phyloP scores from a whole-genome alignment of 2,797 vertebrate species.

The Macropodus opercularis region DNA sequence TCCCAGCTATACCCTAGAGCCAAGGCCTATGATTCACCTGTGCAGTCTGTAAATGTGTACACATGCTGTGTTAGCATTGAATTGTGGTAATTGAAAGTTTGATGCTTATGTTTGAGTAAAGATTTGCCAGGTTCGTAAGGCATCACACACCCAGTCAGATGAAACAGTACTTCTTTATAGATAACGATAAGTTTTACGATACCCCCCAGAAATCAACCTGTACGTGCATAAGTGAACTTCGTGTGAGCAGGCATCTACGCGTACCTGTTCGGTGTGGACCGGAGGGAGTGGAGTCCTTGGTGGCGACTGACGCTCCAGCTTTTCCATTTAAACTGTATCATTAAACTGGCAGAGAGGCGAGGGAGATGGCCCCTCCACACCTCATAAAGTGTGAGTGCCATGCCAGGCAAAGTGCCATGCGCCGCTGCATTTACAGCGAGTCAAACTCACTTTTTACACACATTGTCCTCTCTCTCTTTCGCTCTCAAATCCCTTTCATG shows the following conservation, averaged over 20 bases:
- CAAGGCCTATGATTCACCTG: slow-evolving; percentile 51
- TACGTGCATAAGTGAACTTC: too few species aligned
- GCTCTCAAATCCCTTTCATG: slow-evolving; percentile 62
- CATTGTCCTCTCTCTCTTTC: slow-evolving; percentile 54
- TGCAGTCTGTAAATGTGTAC: slow-evolving; percentile 22
- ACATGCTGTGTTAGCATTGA: neutral
- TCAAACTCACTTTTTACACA: slow-evolving; percentile 70
- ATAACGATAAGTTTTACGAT: too few species aligned
- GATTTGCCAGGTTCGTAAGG: too few species aligned
- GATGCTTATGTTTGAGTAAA: too few species aligned
- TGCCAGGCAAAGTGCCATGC: slow-evolving; percentile 69
- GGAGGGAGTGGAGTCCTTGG: slow-evolving; percentile 76
- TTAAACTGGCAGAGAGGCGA: slow-evolving; percentile 74
- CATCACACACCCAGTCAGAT: too few species aligned
- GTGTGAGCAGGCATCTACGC: too few species aligned
- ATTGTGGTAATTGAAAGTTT: too few species aligned
- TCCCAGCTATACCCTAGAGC: slow-evolving; percentile 24
- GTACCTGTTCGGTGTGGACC: too few species aligned
- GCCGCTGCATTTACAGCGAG: slow-evolving; percentile 70
- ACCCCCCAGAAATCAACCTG: too few species aligned
- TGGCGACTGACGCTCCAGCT: slow-evolving; percentile 73
- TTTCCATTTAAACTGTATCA: slow-evolving; percentile 80
- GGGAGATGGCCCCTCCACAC: slow-evolving; percentile 76
- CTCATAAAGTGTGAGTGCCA: slow-evolving; percentile 81
- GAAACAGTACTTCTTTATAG: too few species aligned